Conservation (phyloP, 2,113 vertebrate species). For the Pachycephala philippinensis region DNA sequence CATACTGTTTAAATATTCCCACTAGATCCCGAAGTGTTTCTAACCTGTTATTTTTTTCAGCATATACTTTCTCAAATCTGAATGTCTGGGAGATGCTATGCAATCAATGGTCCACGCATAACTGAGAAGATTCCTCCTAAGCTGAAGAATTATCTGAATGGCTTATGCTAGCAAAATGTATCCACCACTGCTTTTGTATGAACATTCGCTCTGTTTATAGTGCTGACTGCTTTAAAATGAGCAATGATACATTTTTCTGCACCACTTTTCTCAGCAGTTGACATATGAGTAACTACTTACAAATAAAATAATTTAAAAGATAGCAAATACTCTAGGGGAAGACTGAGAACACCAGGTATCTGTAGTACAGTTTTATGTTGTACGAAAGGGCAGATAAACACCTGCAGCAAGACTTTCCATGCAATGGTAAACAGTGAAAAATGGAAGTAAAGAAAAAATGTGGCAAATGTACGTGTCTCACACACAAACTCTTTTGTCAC, state of each 20-base stretch:
- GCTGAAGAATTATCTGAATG: constrained; percentile 59
- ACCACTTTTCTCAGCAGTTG: not conserved
- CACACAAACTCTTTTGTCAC: not conserved
- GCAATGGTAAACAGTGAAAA: not conserved
- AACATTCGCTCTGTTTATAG: constrained; percentile 39
- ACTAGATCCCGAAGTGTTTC: constrained; percentile 54
- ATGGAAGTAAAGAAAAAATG: not conserved
- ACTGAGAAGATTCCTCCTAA: constrained; percentile 65
- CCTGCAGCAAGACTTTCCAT: not conserved
- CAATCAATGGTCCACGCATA: constrained; percentile 69
- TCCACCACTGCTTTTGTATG: constrained; percentile 45
- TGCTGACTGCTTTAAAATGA: constrained; percentile 55
- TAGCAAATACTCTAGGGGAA: not conserved
- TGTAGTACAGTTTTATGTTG: not conserved
- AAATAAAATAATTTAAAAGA: not conserved
- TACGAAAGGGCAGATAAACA: not conserved
- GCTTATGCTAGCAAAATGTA: constrained; percentile 60
- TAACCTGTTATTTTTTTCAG: constrained; percentile 70
- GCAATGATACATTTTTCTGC: constrained; percentile 3
- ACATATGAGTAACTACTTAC: not conserved
- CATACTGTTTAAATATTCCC: constrained; percentile 26
- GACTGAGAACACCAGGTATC: not conserved
- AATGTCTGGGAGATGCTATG: constrained; percentile 69
- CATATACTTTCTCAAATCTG: constrained; percentile 71
- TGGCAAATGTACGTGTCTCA: not conserved